Percentiles rank a stretch among this genome's conserved stretches.
Conservation (phyloP, 1,140 invertebrate genomes). For the Drosophila albomicans region DNA sequence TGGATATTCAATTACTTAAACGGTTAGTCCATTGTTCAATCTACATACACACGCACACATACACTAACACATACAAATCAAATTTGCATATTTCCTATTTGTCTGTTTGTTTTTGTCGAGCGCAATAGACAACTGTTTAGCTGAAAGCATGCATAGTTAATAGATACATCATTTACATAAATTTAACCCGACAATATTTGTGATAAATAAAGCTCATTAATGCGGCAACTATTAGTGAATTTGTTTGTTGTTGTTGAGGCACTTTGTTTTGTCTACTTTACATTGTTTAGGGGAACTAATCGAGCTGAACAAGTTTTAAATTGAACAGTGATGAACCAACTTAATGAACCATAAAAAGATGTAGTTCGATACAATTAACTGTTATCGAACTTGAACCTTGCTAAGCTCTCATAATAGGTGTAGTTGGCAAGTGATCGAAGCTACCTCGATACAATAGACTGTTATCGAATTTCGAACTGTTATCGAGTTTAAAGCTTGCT, state of each 20-base stretch:
- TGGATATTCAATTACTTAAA: constrained; percentile 85
- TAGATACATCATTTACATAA: constrained; percentile 20
- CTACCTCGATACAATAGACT: too few relatives aligned
- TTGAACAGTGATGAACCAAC: background rate
- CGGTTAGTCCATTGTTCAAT: constrained; percentile 79
- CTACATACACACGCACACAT: constrained; percentile 30
- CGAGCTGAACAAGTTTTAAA: background rate
- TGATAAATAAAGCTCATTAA: constrained; percentile 3
- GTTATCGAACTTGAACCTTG: too few relatives aligned
- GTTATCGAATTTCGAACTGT: background rate
- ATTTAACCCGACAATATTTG: constrained; percentile 15
- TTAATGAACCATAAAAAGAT: background rate
- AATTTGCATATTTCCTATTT: constrained; percentile 75
- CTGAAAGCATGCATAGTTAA: constrained; percentile 28
- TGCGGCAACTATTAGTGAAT: background rate
- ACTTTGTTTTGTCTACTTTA: background rate
- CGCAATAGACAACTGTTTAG: constrained; percentile 4
- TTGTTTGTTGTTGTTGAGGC: constrained; percentile 1
- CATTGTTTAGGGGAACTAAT: background rate
- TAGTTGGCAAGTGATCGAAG: too few relatives aligned
- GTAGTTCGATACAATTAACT: background rate
- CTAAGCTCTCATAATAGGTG: too few relatives aligned
- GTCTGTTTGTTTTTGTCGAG: constrained; percentile 36
- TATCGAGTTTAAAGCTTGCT: too few relatives aligned
- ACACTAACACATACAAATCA: background rate